A percentile compares a stretch with the other conserved stretches of the same genome.
Conservation (phyloP, 2,113 vertebrate genomes). For the Pomatorhinus ruficollis region DNA sequence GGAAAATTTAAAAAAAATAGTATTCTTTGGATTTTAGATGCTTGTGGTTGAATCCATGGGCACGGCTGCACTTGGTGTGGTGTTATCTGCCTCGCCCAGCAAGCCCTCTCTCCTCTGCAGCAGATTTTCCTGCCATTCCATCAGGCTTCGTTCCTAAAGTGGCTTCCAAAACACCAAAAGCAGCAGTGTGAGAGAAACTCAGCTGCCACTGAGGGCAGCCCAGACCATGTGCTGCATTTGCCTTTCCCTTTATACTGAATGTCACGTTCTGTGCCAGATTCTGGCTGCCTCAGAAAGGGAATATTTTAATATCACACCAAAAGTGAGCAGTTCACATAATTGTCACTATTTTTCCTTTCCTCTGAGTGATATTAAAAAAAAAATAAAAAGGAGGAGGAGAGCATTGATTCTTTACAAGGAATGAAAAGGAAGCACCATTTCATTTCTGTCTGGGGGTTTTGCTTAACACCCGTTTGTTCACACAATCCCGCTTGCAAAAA, state of each 20-base stretch:
- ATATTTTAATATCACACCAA: not conserved
- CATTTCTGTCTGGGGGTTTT: slow-evolving; percentile 16
- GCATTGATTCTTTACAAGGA: not conserved
- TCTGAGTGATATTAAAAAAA: not conserved
- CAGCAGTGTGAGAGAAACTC: rapidly evolving
- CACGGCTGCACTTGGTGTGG: not conserved
- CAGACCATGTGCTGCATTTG: not conserved
- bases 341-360: not conserved
- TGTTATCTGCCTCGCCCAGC: not conserved
- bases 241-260: not conserved
- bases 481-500: slow-evolving; percentile 76
- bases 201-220: not conserved
- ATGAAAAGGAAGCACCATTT: not conserved
- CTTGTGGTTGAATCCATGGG: not conserved
- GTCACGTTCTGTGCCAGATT: rapidly evolving
- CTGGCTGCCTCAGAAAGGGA: not conserved
- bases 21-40: not conserved
- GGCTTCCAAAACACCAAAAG: not conserved
- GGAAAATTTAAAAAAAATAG: not conserved
- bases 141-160: not conserved
- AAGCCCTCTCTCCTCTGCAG: not conserved
- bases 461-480: slow-evolving; percentile 59
- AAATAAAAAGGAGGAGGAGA: not conserved
- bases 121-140: not conserved
- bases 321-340: not conserved